These are phyloP conservation scores for Esox masquinongy DNA, from an alignment of 2,797 vertebrate species.

Conservation along the genomic window DNA sequence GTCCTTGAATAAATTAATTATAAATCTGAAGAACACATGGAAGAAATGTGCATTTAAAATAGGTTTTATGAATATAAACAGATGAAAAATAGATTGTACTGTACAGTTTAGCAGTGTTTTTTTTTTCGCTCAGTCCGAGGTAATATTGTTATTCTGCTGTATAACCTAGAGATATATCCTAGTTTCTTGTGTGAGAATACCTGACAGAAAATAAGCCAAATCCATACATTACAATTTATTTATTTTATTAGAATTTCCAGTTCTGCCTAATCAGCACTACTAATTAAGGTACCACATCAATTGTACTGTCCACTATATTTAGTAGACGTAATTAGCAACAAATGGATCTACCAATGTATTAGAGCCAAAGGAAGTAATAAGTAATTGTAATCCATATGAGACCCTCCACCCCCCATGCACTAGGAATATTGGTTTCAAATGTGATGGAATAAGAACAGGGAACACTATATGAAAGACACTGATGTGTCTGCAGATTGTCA, in stretches of 20 bases:
- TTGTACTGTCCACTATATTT: constrained; percentile 69
- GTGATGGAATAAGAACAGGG: background rate
- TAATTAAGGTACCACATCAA: constrained; percentile 70
- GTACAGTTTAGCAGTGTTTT: constrained; percentile 7
- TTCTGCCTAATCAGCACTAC: constrained; percentile 70
- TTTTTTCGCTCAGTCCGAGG: constrained; percentile 35
- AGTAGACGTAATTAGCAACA: constrained; percentile 73
- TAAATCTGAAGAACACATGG: constrained; percentile 40
- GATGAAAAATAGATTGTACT: constrained; percentile 28
- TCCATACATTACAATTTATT: constrained; percentile 49
- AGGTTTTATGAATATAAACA: constrained; percentile 28
- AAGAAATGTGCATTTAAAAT: constrained; percentile 55
- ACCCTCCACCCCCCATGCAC: constrained; percentile 31
- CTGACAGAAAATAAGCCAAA: constrained; percentile 40
- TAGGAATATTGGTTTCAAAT: background rate
- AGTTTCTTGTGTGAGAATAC: constrained; percentile 41
- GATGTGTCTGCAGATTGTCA: background rate
- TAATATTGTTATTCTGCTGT: constrained; percentile 43
- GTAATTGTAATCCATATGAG: constrained; percentile 38
- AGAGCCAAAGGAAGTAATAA: constrained; percentile 38
- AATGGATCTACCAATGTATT: constrained; percentile 36
- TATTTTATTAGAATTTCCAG: constrained; percentile 31
- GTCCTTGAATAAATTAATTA: constrained; percentile 26
- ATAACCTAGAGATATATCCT: constrained; percentile 43
- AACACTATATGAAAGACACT: background rate